phyloP scores from a whole-genome alignment of 1,140 invertebrate species.

The Drosophila nikananu region DNA sequence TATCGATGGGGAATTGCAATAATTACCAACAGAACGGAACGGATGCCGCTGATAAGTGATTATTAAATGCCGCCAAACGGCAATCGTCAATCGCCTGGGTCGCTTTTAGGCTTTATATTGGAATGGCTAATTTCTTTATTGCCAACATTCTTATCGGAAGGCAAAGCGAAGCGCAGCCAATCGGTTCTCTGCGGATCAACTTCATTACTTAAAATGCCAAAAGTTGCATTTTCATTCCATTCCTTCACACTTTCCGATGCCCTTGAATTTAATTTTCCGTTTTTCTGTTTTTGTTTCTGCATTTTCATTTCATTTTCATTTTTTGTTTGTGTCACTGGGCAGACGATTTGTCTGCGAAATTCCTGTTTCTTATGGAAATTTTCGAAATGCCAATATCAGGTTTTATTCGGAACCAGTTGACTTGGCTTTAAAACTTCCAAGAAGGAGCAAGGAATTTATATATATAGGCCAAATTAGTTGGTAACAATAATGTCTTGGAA shows the following conservation, averaged over 20 bases:
- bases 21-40: conserved; percentile 2
- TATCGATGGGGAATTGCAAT: neutral
- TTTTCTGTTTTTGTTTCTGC: neutral
- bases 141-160: conserved; percentile 17
- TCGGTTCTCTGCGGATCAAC: conserved; percentile 25
- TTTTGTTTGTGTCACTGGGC: conserved; percentile 12
- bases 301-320: too few relatives aligned
- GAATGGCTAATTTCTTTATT: conserved; percentile 7
- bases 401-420: conserved; percentile 24
- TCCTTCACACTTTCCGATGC: neutral
- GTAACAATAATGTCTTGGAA: neutral
- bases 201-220: conserved; percentile 23
- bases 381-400: conserved; percentile 38
- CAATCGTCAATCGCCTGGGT: conserved; percentile 8
- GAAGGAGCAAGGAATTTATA: neutral
- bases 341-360: conserved; percentile 44
- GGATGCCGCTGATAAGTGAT: conserved; percentile 47
- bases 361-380: conserved; percentile 45
- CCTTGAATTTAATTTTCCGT: neutral
- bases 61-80: conserved; percentile 12
- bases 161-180: conserved; percentile 15
- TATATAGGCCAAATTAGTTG: neutral
- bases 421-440: neutral
- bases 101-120: conserved; percentile 4
- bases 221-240: conserved; percentile 15